Percentiles rank a stretch among this genome's conserved stretches.
These are phyloP conservation scores for Geophilus truncorum DNA, from an alignment of 2,888 invertebrate genomes.

Conservation along the genomic window DNA sequence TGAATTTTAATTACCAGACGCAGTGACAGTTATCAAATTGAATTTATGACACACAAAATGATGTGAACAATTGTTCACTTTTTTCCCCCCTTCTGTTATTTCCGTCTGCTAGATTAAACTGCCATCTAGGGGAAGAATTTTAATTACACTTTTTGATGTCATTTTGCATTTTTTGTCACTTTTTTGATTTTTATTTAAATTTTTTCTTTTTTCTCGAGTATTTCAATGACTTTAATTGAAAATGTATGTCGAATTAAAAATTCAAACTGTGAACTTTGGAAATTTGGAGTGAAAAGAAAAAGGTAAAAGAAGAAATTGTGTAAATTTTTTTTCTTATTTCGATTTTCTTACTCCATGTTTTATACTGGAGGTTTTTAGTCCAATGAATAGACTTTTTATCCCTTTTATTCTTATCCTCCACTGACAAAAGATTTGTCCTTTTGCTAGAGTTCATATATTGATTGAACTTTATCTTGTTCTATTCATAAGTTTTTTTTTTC, in stretches of 20 bases:
- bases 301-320: background rate
- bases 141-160: constrained; percentile 8
- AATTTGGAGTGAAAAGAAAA: too few relatives aligned
- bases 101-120: background rate
- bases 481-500: constrained; percentile 1
- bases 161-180: background rate
- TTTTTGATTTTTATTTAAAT: background rate
- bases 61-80: background rate
- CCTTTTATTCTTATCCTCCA: background rate
- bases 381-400: background rate
- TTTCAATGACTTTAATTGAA: too few relatives aligned
- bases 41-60: background rate
- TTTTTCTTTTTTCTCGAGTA: too few relatives aligned
- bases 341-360: background rate
- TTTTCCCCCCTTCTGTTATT: background rate
- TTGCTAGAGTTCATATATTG: constrained; percentile 17
- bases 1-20: background rate
- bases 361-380: background rate
- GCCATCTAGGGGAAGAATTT: background rate
- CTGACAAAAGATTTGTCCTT: constrained; percentile 12
- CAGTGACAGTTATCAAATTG: background rate
- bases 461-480: constrained; percentile 25
- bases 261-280: too few relatives aligned
- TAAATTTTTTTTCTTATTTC: background rate
- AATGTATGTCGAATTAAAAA: too few relatives aligned